phyloP scores from a whole-genome alignment of 2,797 vertebrate species.

The Chelon labrosus region DNA sequence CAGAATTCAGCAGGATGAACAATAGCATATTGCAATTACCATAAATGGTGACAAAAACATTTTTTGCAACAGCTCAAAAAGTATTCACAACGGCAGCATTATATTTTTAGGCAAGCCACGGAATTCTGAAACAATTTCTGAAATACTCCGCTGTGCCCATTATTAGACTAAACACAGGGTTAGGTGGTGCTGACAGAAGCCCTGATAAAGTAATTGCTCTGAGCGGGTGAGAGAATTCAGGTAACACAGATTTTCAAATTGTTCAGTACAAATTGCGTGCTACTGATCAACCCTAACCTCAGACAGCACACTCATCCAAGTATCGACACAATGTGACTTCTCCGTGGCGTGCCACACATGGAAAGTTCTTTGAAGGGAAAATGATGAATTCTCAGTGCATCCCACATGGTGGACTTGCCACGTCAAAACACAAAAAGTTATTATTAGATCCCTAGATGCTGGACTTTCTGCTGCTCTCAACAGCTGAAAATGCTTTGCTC shows the following conservation, averaged over 20 bases:
- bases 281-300: conserved; percentile 24
- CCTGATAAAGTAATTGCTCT: conserved; percentile 28
- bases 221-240: conserved; percentile 25
- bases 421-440: conserved; percentile 57
- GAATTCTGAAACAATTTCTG: conserved; percentile 41
- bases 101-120: conserved; percentile 20
- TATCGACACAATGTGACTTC: not conserved
- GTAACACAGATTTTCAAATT: conserved; percentile 30
- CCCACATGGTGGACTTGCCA: conserved; percentile 17
- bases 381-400: conserved; percentile 10
- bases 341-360: conserved; percentile 9
- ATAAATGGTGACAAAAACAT: conserved; percentile 21
- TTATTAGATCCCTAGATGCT: conserved; percentile 64
- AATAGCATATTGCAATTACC: conserved; percentile 41
- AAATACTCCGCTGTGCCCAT: conserved; percentile 33
- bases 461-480: conserved; percentile 64
- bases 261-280: conserved; percentile 18
- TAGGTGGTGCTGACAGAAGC: conserved; percentile 33
- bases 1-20: conserved; percentile 47
- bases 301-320: not conserved
- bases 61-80: conserved; percentile 13
- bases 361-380: conserved; percentile 6
- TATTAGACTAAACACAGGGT: conserved; percentile 23
- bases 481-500: conserved; percentile 69
- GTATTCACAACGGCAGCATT: conserved; percentile 25